Evolutionary conservation across 1,140 invertebrate species (phyloP), one percentile per base, ranked within the genome.

Genomic region (Drosophila seguyi): DNA sequence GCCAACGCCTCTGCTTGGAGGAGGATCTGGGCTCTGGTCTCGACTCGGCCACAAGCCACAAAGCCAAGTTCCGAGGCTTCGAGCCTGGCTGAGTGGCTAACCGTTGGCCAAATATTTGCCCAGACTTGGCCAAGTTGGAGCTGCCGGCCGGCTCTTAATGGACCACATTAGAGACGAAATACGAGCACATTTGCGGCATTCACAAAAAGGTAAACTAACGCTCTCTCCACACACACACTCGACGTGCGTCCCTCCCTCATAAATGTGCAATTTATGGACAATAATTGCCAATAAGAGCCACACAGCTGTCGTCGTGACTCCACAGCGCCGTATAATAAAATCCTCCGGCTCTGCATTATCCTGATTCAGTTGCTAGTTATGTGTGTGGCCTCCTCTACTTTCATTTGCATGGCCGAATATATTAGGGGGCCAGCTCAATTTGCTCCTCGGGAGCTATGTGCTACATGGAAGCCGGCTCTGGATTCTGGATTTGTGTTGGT

Each of bases 251-350:
- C 55, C 42, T 10, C 20, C 34, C 65, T 73, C 77, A 90, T 78
- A 90, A 88, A 90, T 88, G 81, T 73, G 78, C 85, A 85, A 85
- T 90, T 90, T 90, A 90, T 90, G 74, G 78, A 90, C 78, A 90
- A 90, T 90, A 90, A 90, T 90, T 90, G 85, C 74, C 85, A 90
- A 90, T 90, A 90, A 90, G 77, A 79, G 71, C 44, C 67, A 69
- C 75, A 90, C 85, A 90, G 86, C 85, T 90, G 85, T 90, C 81
- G 78, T 57, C 77, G 69, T 59, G 59, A 72, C 53, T 45, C 45
- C 56, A 41, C 16, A n/a, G 3, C 16, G 38, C 45, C 60, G 38
- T 62, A 60, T 71, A 78, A 77, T 76, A 77, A 77, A 77, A 77
- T 58, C 55, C 73, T 62, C 50, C 53, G 20, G 31, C 69, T 59